Base-by-base conservation (phyloP, 2,797 vertebrate species). In the Lerista edwardsae region DNA sequence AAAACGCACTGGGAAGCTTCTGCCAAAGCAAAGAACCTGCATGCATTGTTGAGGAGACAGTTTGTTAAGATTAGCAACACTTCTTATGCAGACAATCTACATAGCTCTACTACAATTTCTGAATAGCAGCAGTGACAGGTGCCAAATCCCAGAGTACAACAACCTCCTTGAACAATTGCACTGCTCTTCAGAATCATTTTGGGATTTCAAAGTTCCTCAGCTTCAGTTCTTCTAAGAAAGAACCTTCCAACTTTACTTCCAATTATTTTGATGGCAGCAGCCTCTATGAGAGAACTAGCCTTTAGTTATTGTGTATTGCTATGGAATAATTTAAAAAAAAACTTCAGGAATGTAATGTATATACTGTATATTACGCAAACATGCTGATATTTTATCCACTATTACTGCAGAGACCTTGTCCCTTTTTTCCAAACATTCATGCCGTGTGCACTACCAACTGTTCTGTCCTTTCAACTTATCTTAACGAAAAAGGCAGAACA, bases 371-470 rank as follows among this genome's bases (percentile, higher is more conserved):
- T 72, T 51, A 15, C 10, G 44, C n/a, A 15, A 34, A 83, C 31
- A 75, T 68, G 21, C 27, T 83, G 62, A 67, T n/a, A 39, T 25
- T 41, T 51, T 79, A 44, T 64, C n/a, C 57, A 36, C 41, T 17
- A 25, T 36, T 71, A 27, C 47, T 61, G 65, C 64, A 61, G 15
- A 83, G 27, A 3, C 21, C 19, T 23, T 61, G 27, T 76, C 47
- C 10, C 29, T 39, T 39, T n/a, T 47, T 68, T n/a, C 34, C 61
- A 55, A 44, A 41, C 36, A 59, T 21, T 21, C n/a, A 17, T 77
- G 36, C 67, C 75, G 69, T 84, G 64, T 79, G 83, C 57, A 78
- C 6, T n/a, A 36, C 67, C 75, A 79, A 84, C 75, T 84, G 67
- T 79, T 84, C 47, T 72, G 51, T 47, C 39, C 72, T 84, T 72